Conservation (phyloP, 2,888 invertebrate species). For the Harpalus rubripes region DNA sequence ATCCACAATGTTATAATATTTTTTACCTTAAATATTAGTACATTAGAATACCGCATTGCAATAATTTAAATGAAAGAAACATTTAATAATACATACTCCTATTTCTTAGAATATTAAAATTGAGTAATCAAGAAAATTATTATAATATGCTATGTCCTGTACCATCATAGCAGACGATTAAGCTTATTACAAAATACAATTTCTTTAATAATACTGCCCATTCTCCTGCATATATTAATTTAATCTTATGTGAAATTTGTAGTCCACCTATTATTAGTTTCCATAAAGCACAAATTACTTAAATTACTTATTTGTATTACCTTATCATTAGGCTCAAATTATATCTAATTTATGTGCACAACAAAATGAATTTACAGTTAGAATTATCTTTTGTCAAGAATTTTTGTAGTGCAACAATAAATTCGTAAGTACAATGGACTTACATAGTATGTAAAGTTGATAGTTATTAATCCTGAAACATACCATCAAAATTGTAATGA, state of each 20-base stretch:
- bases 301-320: constrained; percentile 53
- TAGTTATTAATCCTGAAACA: too few species aligned
- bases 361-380: constrained; percentile 13
- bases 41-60: too few species aligned
- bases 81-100: background rate
- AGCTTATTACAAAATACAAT: background rate
- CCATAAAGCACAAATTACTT: constrained; percentile 42
- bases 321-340: constrained; percentile 42
- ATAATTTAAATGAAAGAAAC: background rate
- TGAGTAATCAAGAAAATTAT: background rate
- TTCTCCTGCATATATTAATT: constrained; percentile 15
- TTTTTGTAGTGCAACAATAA: too few species aligned
- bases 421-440: too few species aligned
- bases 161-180: constrained; percentile 1
- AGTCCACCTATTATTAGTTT: constrained; percentile 38
- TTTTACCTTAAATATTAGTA: too few species aligned
- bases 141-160: constrained; percentile 2
- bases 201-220: constrained; percentile 23
- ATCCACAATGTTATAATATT: too few species aligned
- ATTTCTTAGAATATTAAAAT: constrained; percentile 8
- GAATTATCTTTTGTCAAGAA: background rate
- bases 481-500: too few species aligned
- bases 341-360: constrained; percentile 11
- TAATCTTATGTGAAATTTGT: constrained; percentile 47
- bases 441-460: too few species aligned